phyloP scores from a whole-genome alignment of 1,140 invertebrate species.

The Drosophila repleta region DNA sequence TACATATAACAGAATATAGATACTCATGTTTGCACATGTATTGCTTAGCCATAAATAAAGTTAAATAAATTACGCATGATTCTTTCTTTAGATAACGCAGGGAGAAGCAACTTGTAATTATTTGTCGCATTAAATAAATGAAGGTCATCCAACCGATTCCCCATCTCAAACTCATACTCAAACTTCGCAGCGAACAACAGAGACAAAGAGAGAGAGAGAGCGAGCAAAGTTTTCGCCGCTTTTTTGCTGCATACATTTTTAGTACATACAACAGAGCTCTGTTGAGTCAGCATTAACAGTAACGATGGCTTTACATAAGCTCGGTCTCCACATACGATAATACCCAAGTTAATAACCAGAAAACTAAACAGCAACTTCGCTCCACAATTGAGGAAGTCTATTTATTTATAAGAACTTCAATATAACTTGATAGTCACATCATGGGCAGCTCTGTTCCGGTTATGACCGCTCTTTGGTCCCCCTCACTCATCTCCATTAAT shows the following conservation, averaged over 20 bases:
- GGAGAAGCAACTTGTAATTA: slow-evolving; percentile 16
- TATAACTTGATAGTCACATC: slow-evolving; percentile 4
- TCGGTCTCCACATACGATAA: slow-evolving; percentile 37
- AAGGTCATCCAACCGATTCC: slow-evolving; percentile 1
- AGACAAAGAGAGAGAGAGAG: neutral
- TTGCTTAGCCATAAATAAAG: slow-evolving; percentile 44
- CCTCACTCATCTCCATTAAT: slow-evolving; percentile 16
- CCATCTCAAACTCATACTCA: slow-evolving; percentile 13
- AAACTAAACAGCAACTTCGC: slow-evolving; percentile 3
- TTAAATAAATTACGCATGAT: slow-evolving; percentile 47
- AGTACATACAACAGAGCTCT: slow-evolving; percentile 30
- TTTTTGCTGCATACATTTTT: slow-evolving; percentile 34
- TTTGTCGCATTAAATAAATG: slow-evolving; percentile 8
- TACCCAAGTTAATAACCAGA: slow-evolving; percentile 71
- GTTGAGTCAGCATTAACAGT: slow-evolving; percentile 32
- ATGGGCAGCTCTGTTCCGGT: slow-evolving; percentile 51
- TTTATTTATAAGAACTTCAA: neutral
- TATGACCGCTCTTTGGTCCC: slow-evolving; percentile 11
- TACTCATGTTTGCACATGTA: slow-evolving; percentile 9
- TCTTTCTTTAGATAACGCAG: neutral
- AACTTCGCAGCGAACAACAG: slow-evolving; percentile 16
- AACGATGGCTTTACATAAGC: slow-evolving; percentile 19
- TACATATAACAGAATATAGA: neutral
- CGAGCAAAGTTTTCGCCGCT: slow-evolving; percentile 2
- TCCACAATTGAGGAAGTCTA: slow-evolving; percentile 6